A percentile compares a stretch with the other conserved stretches of the same genome.
phyloP scores from a whole-genome alignment of 1,140 invertebrate genomes.

The Lepidurus arcticus region DNA sequence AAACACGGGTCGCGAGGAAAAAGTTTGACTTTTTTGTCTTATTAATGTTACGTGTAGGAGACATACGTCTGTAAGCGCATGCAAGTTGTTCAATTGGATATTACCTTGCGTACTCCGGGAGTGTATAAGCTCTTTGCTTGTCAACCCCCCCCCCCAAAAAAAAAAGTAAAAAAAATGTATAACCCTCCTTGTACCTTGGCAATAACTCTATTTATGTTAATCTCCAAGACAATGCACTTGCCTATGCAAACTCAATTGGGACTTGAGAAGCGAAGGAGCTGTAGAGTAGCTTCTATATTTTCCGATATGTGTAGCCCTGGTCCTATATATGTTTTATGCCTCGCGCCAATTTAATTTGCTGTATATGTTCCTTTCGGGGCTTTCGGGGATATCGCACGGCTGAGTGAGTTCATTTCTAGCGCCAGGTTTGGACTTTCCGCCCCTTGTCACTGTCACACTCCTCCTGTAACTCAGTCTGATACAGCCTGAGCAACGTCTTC shows the following conservation, averaged over 20 bases:
- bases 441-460: conserved; percentile 20
- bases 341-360: conserved; percentile 3
- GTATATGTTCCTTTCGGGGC: neutral
- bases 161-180: neutral
- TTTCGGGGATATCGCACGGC: neutral
- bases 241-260: conserved; percentile 19
- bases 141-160: neutral
- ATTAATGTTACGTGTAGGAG: no score
- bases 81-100: no score
- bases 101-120: no score
- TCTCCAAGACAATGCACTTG: conserved; percentile 21
- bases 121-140: neutral
- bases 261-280: conserved; percentile 8
- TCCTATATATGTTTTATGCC: neutral
- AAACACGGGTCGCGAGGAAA: no score
- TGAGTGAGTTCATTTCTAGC: neutral
- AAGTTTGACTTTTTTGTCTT: no score
- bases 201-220: conserved; percentile 14
- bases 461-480: neutral
- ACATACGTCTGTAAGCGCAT: no score
- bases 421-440: neutral
- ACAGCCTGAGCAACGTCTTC: neutral
- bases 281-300: neutral
- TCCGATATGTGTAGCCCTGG: neutral
- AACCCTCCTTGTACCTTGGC: conserved; percentile 8